Conservation (phyloP, 1,140 invertebrate species). For the Temnothorax nylanderi region DNA sequence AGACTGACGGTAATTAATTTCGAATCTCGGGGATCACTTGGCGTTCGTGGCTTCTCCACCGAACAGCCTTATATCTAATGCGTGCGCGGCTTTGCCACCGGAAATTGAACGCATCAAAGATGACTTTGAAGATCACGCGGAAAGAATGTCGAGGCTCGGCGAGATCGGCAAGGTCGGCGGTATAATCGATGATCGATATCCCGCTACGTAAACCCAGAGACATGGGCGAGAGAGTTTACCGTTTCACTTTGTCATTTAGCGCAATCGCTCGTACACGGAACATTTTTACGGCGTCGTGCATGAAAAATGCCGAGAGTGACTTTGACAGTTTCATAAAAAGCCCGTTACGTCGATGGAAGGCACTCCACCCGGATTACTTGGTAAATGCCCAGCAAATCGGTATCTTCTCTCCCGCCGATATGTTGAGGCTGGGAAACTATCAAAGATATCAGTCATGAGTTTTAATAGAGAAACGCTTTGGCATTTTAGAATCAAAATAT, state of each 20-base stretch:
- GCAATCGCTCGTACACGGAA: slow-evolving; percentile 53
- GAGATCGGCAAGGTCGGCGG: slow-evolving; percentile 15
- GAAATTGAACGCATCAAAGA: slow-evolving; percentile 42
- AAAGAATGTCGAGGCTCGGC: slow-evolving; percentile 9
- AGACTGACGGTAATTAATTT: slow-evolving; percentile 59
- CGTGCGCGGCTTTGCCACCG: background rate
- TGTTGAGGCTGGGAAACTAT: background rate
- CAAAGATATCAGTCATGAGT: background rate
- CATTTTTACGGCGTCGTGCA: slow-evolving; percentile 43
- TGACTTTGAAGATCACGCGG: slow-evolving; percentile 37
- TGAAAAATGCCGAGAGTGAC: slow-evolving; percentile 56
- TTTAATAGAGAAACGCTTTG: slow-evolving; percentile 17
- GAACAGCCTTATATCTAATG: background rate
- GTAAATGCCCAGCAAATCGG: slow-evolving; percentile 34
- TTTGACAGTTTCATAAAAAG: slow-evolving; percentile 56
- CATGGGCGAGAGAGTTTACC: slow-evolving; percentile 8
- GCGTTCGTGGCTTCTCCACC: background rate
- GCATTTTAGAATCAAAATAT: background rate
- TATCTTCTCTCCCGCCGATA: slow-evolving; percentile 25
- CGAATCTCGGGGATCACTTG: slow-evolving; percentile 2
- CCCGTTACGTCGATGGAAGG: slow-evolving; percentile 20
- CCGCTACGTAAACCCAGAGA: slow-evolving; percentile 11
- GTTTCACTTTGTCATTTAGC: slow-evolving; percentile 57
- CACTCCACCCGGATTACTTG: slow-evolving; percentile 15
- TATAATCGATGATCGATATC: slow-evolving; percentile 52